A percentile compares a stretch with the other conserved stretches of the same genome.
These are phyloP conservation scores for Hippoglossus hippoglossus DNA, from an alignment of 2,797 vertebrate genomes.

Conservation along the genomic window DNA sequence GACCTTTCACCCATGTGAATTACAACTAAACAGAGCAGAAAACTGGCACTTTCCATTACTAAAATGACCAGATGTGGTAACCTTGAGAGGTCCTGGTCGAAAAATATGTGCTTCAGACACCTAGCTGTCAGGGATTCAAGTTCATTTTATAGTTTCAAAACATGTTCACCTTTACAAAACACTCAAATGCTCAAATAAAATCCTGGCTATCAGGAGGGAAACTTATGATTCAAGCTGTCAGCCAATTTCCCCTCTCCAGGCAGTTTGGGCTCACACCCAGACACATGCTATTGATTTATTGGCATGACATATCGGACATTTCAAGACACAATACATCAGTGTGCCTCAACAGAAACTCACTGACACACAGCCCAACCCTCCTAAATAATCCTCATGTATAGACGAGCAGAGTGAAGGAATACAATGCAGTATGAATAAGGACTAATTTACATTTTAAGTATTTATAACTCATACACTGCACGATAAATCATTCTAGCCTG, in stretches of 20 bases:
- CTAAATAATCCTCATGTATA: constrained; percentile 23
- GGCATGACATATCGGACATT: constrained; percentile 45
- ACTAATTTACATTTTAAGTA: constrained; percentile 14
- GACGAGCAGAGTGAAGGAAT: constrained; percentile 20
- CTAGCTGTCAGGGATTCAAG: constrained; percentile 18
- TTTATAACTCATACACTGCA: constrained; percentile 21
- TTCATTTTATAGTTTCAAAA: constrained; percentile 7
- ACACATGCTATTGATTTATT: constrained; percentile 64
- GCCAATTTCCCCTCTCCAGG: constrained; percentile 28
- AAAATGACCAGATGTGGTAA: neutral
- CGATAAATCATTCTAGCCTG: constrained; percentile 4
- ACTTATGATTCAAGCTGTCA: constrained; percentile 47
- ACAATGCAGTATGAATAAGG: constrained; percentile 18
- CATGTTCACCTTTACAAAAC: constrained; percentile 35
- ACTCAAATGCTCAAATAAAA: constrained; percentile 24
- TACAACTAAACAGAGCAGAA: neutral
- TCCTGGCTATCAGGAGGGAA: constrained; percentile 23
- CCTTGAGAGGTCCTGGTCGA: neutral
- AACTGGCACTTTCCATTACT: neutral
- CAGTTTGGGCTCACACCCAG: constrained; percentile 23
- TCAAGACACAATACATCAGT: constrained; percentile 49
- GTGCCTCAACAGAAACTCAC: constrained; percentile 13
- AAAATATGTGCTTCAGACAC: neutral
- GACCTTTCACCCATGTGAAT: neutral
- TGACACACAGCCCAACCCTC: constrained; percentile 25